A percentile compares a stretch with the other conserved stretches of the same genome.
Evolutionary conservation across 2,113 vertebrate species (phyloP).

Genomic region (Fregetta grallaria): DNA sequence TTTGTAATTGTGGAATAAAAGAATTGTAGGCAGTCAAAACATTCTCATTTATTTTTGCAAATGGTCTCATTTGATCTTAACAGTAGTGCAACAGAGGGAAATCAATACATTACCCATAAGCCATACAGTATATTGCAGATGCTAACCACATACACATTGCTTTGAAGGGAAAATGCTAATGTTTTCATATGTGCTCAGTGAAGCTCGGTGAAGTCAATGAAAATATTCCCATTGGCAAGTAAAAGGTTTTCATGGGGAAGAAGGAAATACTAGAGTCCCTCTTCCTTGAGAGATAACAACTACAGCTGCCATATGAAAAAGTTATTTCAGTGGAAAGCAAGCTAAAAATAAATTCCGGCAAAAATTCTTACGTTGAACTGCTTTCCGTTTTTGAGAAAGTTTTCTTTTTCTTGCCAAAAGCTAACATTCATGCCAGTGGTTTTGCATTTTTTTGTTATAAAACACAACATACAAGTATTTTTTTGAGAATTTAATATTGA

Average conservation of each 20-base stretch:
- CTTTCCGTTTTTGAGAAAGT: background rate
- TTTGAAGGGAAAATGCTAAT: background rate
- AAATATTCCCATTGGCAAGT: background rate
- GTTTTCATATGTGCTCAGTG: background rate
- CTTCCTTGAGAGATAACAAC: background rate
- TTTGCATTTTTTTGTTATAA: background rate
- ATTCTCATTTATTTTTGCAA: conserved; percentile 1
- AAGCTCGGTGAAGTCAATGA: background rate
- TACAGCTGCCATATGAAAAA: background rate
- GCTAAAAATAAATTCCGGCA: background rate
- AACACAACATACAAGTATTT: background rate
- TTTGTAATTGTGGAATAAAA: background rate
- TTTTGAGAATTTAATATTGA: background rate
- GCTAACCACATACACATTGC: background rate
- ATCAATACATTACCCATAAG: background rate
- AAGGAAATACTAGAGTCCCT: background rate
- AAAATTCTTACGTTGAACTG: background rate
- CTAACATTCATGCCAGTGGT: background rate
- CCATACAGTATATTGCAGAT: background rate
- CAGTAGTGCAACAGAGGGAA: background rate
- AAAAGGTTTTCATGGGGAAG: background rate
- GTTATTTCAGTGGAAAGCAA: background rate
- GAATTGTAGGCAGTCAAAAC: background rate
- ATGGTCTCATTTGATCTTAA: conserved; percentile 14
- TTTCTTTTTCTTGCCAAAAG: background rate